phyloP scores from a whole-genome alignment of 2,113 vertebrate species.

The Pangasianodon hypophthalmus region DNA sequence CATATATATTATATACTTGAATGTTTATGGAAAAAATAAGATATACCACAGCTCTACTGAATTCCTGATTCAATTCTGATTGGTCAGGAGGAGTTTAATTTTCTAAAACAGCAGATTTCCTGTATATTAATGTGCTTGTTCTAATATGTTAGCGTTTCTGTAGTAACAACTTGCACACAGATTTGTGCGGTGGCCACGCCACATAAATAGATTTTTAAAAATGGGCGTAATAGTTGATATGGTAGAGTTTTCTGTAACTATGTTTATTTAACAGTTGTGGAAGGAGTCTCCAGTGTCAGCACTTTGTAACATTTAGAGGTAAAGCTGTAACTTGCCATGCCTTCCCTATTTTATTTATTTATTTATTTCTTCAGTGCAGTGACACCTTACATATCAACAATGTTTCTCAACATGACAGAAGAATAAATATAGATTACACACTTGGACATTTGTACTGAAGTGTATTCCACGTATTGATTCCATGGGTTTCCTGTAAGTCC shows the following conservation, averaged over 20 bases:
- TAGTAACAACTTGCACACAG: background rate
- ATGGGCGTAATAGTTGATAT: too few relatives aligned
- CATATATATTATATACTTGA: background rate
- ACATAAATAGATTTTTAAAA: too few relatives aligned
- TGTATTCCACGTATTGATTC: background rate
- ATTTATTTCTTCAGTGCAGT: too few relatives aligned
- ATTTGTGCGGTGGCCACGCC: background rate
- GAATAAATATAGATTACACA: too few relatives aligned
- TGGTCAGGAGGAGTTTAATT: background rate
- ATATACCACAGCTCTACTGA: background rate
- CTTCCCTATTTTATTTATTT: too few relatives aligned
- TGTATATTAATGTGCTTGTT: background rate
- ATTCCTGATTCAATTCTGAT: background rate
- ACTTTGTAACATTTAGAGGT: too few relatives aligned
- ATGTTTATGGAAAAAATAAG: background rate
- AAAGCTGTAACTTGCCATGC: too few relatives aligned
- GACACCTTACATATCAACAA: too few relatives aligned
- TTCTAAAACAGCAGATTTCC: background rate
- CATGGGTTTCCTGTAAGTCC: background rate
- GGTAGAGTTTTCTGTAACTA: too few relatives aligned
- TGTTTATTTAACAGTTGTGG: too few relatives aligned
- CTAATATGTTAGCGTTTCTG: background rate
- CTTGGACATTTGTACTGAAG: background rate
- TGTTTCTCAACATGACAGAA: too few relatives aligned
- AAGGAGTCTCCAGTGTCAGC: too few relatives aligned